phyloP scores from a whole-genome alignment of 2,888 invertebrate genomes.

The Isotomurus palustris region DNA sequence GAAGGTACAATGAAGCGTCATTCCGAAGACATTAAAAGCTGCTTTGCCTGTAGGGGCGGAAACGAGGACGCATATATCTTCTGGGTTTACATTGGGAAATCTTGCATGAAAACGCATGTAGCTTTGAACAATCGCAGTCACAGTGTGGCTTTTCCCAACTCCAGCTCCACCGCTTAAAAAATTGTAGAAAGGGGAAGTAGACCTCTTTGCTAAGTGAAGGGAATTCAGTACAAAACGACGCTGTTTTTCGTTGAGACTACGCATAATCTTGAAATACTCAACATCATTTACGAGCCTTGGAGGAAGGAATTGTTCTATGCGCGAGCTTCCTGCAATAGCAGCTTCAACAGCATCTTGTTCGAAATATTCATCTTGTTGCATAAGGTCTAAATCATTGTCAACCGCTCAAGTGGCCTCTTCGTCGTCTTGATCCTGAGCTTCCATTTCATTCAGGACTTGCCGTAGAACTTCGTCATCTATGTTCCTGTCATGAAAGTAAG shows the following conservation, averaged over 20 bases:
- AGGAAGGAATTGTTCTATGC: neutral
- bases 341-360: neutral
- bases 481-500: neutral
- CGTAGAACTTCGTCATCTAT: neutral
- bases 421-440: neutral
- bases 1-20: conserved; percentile 42
- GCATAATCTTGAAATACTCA: conserved; percentile 20
- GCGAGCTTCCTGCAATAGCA: neutral
- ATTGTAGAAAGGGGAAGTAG: conserved; percentile 23
- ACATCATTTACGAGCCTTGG: conserved; percentile 24
- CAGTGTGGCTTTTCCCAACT: conserved; percentile 47
- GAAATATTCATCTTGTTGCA: neutral
- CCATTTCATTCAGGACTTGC: neutral
- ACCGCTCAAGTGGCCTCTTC: neutral
- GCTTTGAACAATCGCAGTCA: conserved; percentile 40
- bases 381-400: neutral
- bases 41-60: too few species aligned
- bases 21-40: conserved; percentile 42
- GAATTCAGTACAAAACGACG: conserved; percentile 10
- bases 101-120: neutral
- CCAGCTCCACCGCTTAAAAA: conserved; percentile 47
- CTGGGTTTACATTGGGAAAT: conserved; percentile 1
- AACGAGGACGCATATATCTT: neutral
- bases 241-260: conserved; percentile 20
- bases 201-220: conserved; percentile 4